Evolutionary conservation across 2,888 invertebrate genomes (phyloP).

Genomic region (Shargacucullia verbasci): DNA sequence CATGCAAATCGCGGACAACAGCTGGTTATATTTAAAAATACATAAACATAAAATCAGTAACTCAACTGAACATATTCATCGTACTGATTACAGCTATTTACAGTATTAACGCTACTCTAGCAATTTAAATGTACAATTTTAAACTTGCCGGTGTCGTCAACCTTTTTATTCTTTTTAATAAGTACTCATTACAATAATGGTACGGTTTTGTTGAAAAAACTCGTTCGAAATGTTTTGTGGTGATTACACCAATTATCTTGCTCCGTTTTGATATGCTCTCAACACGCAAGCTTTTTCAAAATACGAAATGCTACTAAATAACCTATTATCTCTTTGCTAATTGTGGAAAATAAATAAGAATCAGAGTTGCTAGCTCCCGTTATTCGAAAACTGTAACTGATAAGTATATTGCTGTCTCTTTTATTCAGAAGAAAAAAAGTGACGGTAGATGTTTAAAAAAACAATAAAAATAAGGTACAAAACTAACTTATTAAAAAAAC

Average conservation of each 20-base stretch:
- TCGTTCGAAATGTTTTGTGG: conserved; percentile 43
- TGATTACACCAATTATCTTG: conserved; percentile 51
- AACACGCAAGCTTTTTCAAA: conserved; percentile 55
- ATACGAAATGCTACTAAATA: conserved; percentile 37
- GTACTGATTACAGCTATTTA: conserved; percentile 40
- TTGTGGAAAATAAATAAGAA: conserved; percentile 38
- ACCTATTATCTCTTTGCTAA: conserved; percentile 27
- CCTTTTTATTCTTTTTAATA: conserved; percentile 57
- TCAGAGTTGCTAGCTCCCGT: conserved; percentile 7
- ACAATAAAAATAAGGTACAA: no score
- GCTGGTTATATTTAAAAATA: no score
- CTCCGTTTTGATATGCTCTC: conserved; percentile 50
- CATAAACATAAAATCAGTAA: no score
- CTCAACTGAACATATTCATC: no score
- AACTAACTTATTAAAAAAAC: no score
- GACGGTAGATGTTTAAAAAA: no score
- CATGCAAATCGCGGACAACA: no score
- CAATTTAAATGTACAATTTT: conserved; percentile 38
- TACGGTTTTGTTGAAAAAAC: conserved; percentile 51
- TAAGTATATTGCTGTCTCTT: neutral
- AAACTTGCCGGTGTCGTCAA: conserved; percentile 51
- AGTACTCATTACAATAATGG: conserved; percentile 55
- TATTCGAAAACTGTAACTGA: conserved; percentile 11
- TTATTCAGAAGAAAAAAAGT: neutral
- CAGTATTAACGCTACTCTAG: conserved; percentile 14